Evolutionary conservation across 2,888 invertebrate species (phyloP).

Genomic region (Metallyticus violacea): DNA sequence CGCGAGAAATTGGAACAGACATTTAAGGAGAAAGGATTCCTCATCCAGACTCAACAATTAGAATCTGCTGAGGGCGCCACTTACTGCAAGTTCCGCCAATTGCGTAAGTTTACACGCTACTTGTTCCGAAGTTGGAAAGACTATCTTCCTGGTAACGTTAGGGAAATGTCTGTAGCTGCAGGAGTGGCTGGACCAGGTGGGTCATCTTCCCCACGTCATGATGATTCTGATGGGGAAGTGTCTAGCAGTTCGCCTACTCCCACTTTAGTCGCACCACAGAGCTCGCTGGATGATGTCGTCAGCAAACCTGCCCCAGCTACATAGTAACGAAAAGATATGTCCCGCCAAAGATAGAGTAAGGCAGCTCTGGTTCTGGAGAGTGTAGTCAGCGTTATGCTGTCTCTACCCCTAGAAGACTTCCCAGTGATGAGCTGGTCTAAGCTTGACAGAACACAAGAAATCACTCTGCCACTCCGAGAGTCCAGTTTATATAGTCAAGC

Average conservation of each 20-base stretch:
- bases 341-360: too few species aligned
- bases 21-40: conserved; percentile 88
- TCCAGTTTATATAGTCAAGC: too few species aligned
- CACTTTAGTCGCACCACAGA: neutral
- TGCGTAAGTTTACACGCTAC: conserved; percentile 87
- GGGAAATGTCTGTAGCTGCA: conserved; percentile 33
- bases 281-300: neutral
- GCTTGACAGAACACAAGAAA: too few species aligned
- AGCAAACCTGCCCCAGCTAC: neutral
- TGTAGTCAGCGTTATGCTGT: too few species aligned
- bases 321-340: too few species aligned
- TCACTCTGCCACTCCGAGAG: too few species aligned
- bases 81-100: conserved; percentile 88
- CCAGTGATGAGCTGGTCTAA: too few species aligned
- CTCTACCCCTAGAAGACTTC: too few species aligned
- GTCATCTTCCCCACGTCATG: neutral
- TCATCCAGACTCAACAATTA: conserved; percentile 89
- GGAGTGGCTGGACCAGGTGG: conserved; percentile 28
- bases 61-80: conserved; percentile 92
- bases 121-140: conserved; percentile 92
- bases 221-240: conserved; percentile 23
- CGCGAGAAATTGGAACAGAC: conserved; percentile 87
- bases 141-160: conserved; percentile 76
- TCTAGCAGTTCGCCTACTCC: conserved; percentile 16
- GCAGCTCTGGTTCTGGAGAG: too few species aligned